These are phyloP conservation scores for Paradoxurus hermaphroditus DNA, from an alignment of 2,113 vertebrate genomes.

Conservation along the genomic window DNA sequence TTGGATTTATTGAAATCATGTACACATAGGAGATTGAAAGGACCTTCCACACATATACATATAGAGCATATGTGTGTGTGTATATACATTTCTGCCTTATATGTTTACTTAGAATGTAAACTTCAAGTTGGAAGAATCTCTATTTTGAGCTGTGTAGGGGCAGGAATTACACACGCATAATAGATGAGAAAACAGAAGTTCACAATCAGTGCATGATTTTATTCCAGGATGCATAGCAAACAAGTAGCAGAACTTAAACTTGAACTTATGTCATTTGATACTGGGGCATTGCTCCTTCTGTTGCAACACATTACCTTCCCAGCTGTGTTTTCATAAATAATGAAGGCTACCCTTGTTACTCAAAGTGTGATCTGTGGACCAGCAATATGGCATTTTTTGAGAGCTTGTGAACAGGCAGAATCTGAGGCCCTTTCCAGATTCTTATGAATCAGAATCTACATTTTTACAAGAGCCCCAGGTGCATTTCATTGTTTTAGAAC, in stretches of 20 bases:
- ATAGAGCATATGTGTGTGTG: no score
- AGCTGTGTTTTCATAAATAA: slow-evolving; percentile 33
- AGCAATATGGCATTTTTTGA: not conserved
- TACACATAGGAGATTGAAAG: not conserved
- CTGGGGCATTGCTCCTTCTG: not conserved
- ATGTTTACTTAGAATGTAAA: not conserved
- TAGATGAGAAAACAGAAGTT: not conserved
- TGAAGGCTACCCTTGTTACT: not conserved
- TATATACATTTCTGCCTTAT: not conserved
- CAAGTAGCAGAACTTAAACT: not conserved
- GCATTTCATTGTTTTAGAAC: not conserved
- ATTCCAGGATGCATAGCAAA: not conserved
- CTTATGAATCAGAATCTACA: not conserved
- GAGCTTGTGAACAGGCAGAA: not conserved
- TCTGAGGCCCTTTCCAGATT: not conserved
- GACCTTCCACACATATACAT: not conserved
- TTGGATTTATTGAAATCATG: not conserved
- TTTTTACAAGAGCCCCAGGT: not conserved
- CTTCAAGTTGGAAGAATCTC: not conserved
- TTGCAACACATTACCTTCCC: not conserved
- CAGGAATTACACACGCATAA: not conserved
- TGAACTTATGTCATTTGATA: not conserved
- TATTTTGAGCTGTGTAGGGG: not conserved
- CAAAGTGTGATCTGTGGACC: not conserved
- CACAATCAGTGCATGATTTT: not conserved